phyloP scores from a whole-genome alignment of 2,888 invertebrate species.

The Phasia obesa region DNA sequence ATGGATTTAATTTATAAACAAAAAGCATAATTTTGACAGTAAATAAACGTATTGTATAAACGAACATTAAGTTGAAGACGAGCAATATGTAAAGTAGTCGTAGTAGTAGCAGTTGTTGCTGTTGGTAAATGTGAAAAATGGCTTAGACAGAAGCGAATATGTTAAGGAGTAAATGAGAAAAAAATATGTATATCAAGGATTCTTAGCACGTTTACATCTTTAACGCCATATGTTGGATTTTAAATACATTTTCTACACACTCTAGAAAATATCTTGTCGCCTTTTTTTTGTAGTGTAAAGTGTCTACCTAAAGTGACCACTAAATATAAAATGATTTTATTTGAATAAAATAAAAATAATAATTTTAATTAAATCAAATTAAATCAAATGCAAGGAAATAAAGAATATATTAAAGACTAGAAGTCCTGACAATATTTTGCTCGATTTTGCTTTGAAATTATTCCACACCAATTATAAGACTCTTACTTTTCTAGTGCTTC shows the following conservation, averaged over 20 bases:
- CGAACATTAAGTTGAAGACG: constrained; percentile 45
- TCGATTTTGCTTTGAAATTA: too few relatives aligned
- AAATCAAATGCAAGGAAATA: too few relatives aligned
- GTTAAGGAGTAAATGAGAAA: constrained; percentile 38
- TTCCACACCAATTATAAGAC: too few relatives aligned
- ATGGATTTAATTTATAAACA: constrained; percentile 63
- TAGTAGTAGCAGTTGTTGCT: constrained; percentile 6
- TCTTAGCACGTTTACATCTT: constrained; percentile 81
- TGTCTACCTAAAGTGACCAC: constrained; percentile 31
- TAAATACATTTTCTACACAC: constrained; percentile 77
- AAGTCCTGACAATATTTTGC: too few relatives aligned
- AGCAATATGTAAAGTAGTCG: constrained; percentile 56
- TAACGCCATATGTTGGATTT: constrained; percentile 82
- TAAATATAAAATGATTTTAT: not conserved
- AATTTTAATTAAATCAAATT: too few relatives aligned
- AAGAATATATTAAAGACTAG: too few relatives aligned
- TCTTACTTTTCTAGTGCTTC: too few relatives aligned
- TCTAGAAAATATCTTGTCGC: constrained; percentile 29
- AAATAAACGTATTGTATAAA: constrained; percentile 51
- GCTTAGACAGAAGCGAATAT: constrained; percentile 50
- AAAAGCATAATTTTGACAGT: constrained; percentile 68
- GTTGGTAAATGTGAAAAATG: constrained; percentile 54
- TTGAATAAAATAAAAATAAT: too few relatives aligned
- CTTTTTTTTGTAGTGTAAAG: constrained; percentile 4
- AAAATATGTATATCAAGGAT: constrained; percentile 76